Base-by-base conservation (phyloP, 1,140 invertebrate species). In the Lepidurus apus region DNA sequence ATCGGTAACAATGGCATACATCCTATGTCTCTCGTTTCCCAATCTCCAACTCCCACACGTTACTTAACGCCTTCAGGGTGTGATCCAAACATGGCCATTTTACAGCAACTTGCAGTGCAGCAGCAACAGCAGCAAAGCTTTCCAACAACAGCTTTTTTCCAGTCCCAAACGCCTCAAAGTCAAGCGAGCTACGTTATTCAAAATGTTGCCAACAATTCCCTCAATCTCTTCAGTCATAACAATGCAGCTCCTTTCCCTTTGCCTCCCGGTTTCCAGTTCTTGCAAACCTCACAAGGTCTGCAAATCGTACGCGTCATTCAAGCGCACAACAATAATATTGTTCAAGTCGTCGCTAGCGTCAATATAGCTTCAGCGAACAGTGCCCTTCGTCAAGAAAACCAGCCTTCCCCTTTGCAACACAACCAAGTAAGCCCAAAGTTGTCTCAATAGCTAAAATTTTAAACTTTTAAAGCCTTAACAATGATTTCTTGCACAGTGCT, bases 261-360 rank as follows among this genome's bases (percentile, higher is more conserved):
- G 21, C 53, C 53, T n/a, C 53, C 53, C 21, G 53, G 53, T 17
- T 65, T 65, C 13, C 53, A 65, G 53, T 65, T 65, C 53, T 21
- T 65, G 6, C 53, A 65, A 65, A 65, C 53, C 21, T 65, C 53
- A 13, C 53, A 65, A 65, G 53, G 53, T 65, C 53, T 65, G 9
- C 53, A 65, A 65, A 65, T 65, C 13, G 53, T 65, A 65, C 53
- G 53, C 13, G 53, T 65, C 53, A 65, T 65, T 7, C 53, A 65
- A 65, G 9, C 53, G 17, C 53, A 65, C 13, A 65, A 65, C 34
- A 34, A 34, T 34, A 34, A 34, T 17, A 65, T 65, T 21, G 53
- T 65, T 65, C 53, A 65, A 17, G 21, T 65, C n/a, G 13, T 65
- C 21, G 53, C 53, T 21, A 65, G 53, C 13, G 53, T 65, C 13